Conservation (phyloP, 2,113 vertebrate species). For the Lycocorax pyrrhopterus region DNA sequence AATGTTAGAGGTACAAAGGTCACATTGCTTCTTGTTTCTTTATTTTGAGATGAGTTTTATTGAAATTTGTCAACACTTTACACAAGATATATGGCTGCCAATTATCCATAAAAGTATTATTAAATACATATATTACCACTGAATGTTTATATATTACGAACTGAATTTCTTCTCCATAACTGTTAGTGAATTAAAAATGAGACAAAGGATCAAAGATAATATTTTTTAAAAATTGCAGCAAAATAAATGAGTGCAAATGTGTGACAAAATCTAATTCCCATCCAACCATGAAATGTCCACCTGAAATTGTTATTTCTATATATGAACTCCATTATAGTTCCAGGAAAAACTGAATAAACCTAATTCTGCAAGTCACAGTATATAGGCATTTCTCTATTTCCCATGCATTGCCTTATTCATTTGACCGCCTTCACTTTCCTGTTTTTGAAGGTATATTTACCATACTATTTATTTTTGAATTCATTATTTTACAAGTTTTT, state of each 20-base stretch:
- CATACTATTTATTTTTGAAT: background rate
- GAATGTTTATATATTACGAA: background rate
- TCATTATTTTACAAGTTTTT: background rate
- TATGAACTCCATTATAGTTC: background rate
- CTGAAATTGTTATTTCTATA: background rate
- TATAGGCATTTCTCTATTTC: background rate
- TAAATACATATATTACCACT: background rate
- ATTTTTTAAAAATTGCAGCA: background rate
- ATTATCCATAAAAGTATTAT: background rate
- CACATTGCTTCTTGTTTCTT: background rate
- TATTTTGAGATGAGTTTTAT: background rate
- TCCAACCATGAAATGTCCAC: background rate
- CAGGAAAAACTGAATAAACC: background rate
- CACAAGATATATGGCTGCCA: background rate
- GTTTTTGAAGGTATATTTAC: background rate
- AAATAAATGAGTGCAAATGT: background rate
- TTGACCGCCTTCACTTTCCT: background rate
- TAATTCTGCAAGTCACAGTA: background rate
- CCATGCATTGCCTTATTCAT: background rate
- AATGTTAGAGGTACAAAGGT: background rate
- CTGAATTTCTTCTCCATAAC: background rate
- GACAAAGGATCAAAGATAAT: background rate
- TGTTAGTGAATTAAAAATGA: background rate
- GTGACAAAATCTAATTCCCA: background rate
- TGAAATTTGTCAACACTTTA: background rate